Evolutionary conservation across 2,113 vertebrate species (phyloP).

Genomic region (Halcyon senegalensis): DNA sequence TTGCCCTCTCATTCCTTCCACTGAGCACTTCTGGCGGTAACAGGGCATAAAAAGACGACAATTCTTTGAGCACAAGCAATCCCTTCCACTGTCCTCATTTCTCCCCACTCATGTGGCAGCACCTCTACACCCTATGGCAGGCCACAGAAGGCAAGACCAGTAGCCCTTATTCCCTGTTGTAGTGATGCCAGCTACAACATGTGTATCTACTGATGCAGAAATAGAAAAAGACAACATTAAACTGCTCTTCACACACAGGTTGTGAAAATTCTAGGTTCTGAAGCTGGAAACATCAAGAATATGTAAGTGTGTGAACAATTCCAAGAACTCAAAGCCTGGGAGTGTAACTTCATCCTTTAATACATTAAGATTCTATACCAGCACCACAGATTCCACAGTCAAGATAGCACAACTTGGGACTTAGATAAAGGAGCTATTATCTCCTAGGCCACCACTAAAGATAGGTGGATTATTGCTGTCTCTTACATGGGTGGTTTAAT

Average conservation of each 20-base stretch:
- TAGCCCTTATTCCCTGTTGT: neutral
- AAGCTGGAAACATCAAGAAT: neutral
- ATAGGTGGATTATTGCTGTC: neutral
- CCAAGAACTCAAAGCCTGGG: neutral
- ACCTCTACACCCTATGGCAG: neutral
- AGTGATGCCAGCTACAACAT: neutral
- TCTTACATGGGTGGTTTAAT: neutral
- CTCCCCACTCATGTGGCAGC: neutral
- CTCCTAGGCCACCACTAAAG: neutral
- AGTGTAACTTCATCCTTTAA: neutral
- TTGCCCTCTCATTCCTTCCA: neutral
- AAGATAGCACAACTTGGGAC: neutral
- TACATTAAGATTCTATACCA: neutral
- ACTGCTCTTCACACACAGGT: neutral
- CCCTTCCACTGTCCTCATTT: neutral
- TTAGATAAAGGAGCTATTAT: neutral
- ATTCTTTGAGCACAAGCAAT: neutral
- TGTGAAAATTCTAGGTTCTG: neutral
- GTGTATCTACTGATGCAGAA: neutral
- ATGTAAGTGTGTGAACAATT: neutral
- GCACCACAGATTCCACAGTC: neutral
- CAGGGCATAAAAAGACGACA: neutral
- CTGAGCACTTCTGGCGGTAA: neutral
- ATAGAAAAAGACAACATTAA: neutral
- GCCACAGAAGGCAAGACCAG: neutral